Evolutionary conservation across 1,140 invertebrate species (phyloP).

Genomic region (Tyrophagus putrescentiae): DNA sequence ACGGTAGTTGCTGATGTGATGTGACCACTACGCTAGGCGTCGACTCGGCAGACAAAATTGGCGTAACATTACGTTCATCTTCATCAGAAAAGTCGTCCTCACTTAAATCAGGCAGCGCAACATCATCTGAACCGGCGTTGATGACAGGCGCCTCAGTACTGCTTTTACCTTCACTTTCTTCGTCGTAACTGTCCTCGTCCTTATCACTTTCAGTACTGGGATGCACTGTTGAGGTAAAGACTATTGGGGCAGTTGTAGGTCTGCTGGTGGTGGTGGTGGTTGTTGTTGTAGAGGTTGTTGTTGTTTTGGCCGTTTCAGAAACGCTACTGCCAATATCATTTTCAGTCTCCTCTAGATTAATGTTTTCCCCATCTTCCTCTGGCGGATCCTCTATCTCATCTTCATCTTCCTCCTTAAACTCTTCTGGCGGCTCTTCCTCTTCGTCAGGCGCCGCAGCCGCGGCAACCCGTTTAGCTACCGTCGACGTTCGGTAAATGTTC

Average conservation of each 20-base stretch:
- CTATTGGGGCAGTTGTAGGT: background rate
- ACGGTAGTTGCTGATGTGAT: no score
- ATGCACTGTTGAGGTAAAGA: background rate
- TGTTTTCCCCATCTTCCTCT: no score
- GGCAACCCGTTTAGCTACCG: background rate
- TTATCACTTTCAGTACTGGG: background rate
- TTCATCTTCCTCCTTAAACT: no score
- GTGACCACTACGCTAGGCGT: no score
- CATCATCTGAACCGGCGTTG: no score
- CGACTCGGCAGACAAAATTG: no score
- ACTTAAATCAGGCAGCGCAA: no score
- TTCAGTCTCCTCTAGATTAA: background rate
- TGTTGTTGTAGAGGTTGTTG: background rate
- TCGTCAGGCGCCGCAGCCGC: background rate
- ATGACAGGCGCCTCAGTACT: no score
- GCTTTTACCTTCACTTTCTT: conserved; percentile 3
- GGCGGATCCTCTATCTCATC: no score
- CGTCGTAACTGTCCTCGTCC: background rate
- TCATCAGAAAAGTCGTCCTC: no score
- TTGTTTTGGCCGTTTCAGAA: background rate
- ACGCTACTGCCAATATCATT: background rate
- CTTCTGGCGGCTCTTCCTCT: background rate
- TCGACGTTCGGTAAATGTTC: conserved; percentile 1
- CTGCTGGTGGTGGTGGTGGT: background rate
- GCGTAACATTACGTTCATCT: no score